Base-by-base conservation (phyloP, 2,113 vertebrate species). In the Triplophysa rosa region DNA sequence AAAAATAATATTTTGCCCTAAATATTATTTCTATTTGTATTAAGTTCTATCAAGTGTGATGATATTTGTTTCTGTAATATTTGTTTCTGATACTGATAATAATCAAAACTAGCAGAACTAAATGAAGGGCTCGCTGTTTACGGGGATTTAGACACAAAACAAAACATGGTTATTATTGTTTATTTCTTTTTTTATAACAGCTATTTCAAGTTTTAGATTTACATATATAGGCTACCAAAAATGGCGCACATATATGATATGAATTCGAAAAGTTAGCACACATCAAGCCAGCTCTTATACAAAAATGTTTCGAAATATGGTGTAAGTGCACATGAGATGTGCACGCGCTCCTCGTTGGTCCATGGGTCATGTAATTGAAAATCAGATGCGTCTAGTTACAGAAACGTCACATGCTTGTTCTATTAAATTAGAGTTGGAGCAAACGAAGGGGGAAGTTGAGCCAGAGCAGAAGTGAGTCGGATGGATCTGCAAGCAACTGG, bases 381-480 rank as follows among this genome's bases (percentile, higher is more conserved):
- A 84, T 61, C 70, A 88, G 90, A 67, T 80, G 94, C 89, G 83
- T 89, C 93, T 88, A 66, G 88, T 94, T 93, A 91, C 73, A 58
- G 62, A 82, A 79, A 77, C 84, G 67, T 92, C 92, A 93, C 92
- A 92, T 93, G 92, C 83, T 81, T 77, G 76, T 81, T 87, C 42
- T 77, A 90, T 91, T 92, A 79, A 86, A 92, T 91, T 83, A 85
- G 59, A 69, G 78, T 58, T 52, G 42, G 52, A 16, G 74, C 11
- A 8, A 23, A 52, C 58, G 69, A 21, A 62, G 78, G 65, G 8
- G 63, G 67, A 68, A 70, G 16, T 62, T 26, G 40, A 24, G n/a
- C 70, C 8, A 12, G 24, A 76, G 79, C 82, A 80, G 64, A 70
- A 68, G 49, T 42, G 23, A 62, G 67, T 77, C 69, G 76, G 58